Base-by-base conservation (phyloP, 2,797 vertebrate genomes). In the Argyrosomus regius region DNA sequence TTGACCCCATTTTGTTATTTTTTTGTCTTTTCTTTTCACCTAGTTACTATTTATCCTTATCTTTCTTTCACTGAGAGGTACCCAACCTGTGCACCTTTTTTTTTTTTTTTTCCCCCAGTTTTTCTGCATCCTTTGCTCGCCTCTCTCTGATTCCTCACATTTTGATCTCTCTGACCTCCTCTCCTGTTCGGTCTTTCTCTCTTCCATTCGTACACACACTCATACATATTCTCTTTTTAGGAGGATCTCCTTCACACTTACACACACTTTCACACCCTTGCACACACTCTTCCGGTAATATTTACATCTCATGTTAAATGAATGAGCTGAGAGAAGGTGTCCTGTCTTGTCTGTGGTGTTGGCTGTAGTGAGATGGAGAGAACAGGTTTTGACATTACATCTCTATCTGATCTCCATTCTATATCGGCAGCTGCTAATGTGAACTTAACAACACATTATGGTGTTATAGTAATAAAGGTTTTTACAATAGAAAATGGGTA, bases 221-320 rank as follows among this genome's bases (percentile, higher is more conserved):
- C 80, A 78, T 82, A 74, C 76, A 81, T 79, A 87, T 81, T 83
- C 41, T 26, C 41, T 78, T 77, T 75, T 63, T 50, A 54, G 60
- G 66, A 77, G n/a, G 20, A 66, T 64, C 79, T 77, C 35, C 46
- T 58, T 81, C 77, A 69, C 66, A 70, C 80, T 74, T 60, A 57
- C 59, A 56, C 78, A 53, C 16, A n/a, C 24, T 72, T 53, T 65
- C 62, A 43, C 62, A 78, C 48, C n/a, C 3, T 3, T 60, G 71
- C 72, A 62, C 68, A 69, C 75, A 74, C 58, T 68, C 57, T 61
- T 76, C 22, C 6, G 24, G 58, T 56, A 31, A 56, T 88, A 79
- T 89, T 91, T 89, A 88, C 80, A 87, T 88, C 81, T 88, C 81
- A 87, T 88, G 86, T 87, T 87, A 87, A 90, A 89, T 91, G 77